Evolutionary conservation across 2,888 invertebrate genomes (phyloP).

Genomic region (Mellilla xanthometata): DNA sequence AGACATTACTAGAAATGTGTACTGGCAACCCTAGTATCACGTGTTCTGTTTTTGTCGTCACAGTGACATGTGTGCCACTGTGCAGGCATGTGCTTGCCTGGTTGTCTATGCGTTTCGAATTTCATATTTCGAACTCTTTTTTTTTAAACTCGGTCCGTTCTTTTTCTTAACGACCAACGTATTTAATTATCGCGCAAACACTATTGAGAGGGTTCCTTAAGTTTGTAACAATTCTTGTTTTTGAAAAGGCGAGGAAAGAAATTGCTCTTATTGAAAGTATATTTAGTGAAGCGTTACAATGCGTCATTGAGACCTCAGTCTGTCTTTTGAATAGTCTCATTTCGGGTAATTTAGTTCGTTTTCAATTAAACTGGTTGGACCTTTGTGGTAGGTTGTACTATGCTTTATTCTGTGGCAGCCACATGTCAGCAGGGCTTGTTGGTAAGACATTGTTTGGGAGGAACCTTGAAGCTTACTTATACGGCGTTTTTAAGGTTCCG

Average conservation of each 20-base stretch:
- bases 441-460: conserved; percentile 18
- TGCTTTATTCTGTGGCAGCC: conserved; percentile 13
- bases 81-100: conserved; percentile 19
- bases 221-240: conserved; percentile 3
- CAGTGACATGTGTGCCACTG: conserved; percentile 50
- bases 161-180: conserved; percentile 1
- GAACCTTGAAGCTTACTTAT: conserved; percentile 21
- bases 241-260: conserved; percentile 10
- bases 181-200: conserved; percentile 3
- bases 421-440: conserved; percentile 24
- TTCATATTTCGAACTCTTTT: conserved; percentile 2
- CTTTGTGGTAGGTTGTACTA: conserved; percentile 16
- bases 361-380: conserved; percentile 28
- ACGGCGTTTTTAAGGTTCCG: no score
- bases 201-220: conserved; percentile 7
- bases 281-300: conserved; percentile 23
- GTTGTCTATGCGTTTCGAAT: conserved; percentile 12
- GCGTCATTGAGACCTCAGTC: conserved; percentile 24
- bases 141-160: not conserved
- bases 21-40: not conserved
- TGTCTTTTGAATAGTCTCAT: conserved; percentile 20
- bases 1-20: no score
- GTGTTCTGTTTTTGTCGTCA: conserved; percentile 41
- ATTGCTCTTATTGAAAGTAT: conserved; percentile 15
- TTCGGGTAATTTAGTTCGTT: conserved; percentile 30